A percentile compares a stretch with the other conserved stretches of the same genome.
Conservation (phyloP, 2,888 invertebrate species). For the Agrotis clavis region DNA sequence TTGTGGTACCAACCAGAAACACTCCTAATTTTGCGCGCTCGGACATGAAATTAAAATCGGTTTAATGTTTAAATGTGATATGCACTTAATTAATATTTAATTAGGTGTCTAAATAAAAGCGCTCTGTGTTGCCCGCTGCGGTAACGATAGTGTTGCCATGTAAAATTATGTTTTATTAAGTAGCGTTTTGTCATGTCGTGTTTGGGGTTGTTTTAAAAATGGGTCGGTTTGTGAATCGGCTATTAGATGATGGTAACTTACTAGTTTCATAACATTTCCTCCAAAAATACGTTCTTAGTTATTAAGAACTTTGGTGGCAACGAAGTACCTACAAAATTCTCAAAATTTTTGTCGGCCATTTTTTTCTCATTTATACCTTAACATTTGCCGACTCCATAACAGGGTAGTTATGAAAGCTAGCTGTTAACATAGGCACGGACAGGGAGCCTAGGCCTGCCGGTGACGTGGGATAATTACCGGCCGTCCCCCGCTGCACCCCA, state of each 20-base stretch:
- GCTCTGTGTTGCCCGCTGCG: conserved; percentile 78
- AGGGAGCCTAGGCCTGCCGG: conserved; percentile 86
- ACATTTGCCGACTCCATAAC: conserved; percentile 57
- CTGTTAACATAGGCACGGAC: conserved; percentile 80
- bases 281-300: neutral
- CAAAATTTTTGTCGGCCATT: neutral
- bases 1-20: conserved; percentile 85
- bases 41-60: conserved; percentile 90
- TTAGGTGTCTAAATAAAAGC: conserved; percentile 91
- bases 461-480: conserved; percentile 90
- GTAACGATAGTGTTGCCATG: conserved; percentile 79
- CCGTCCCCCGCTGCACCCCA: conserved; percentile 67
- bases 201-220: conserved; percentile 18
- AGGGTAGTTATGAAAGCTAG: conserved; percentile 74
- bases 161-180: conserved; percentile 76
- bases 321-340: neutral
- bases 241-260: neutral
- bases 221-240: conserved; percentile 11
- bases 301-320: neutral
- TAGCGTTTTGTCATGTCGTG: conserved; percentile 36
- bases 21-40: conserved; percentile 89
- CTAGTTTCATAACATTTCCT: neutral
- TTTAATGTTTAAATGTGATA: conserved; percentile 90
- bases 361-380: conserved; percentile 39
- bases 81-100: conserved; percentile 91